phyloP scores from a whole-genome alignment of 2,797 vertebrate species.

The Ataeniobius toweri region DNA sequence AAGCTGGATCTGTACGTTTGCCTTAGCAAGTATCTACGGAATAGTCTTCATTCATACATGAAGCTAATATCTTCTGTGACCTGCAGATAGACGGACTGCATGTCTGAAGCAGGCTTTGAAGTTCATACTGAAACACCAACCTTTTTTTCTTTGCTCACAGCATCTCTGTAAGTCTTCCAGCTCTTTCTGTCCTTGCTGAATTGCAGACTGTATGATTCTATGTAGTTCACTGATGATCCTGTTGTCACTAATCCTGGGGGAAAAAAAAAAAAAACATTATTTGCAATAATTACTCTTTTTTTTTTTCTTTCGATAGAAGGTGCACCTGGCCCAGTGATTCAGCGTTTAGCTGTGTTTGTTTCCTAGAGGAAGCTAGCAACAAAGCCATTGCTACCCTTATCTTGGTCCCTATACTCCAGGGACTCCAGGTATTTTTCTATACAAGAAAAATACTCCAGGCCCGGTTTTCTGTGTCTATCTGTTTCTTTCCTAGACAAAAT shows the following conservation, averaged over 20 bases:
- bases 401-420: too few relatives aligned
- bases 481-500: neutral
- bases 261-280: neutral
- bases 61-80: neutral
- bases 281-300: neutral
- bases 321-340: neutral
- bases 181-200: conserved; percentile 85
- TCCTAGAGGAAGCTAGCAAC: too few relatives aligned
- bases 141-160: conserved; percentile 80
- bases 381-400: too few relatives aligned
- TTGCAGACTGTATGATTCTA: conserved; percentile 77
- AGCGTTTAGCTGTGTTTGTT: too few relatives aligned
- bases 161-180: conserved; percentile 84
- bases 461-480: too few relatives aligned
- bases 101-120: neutral
- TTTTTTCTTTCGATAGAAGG: neutral
- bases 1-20: neutral
- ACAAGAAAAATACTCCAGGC: too few relatives aligned
- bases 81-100: neutral
- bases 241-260: conserved; percentile 82
- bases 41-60: neutral
- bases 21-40: neutral
- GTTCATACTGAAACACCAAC: conserved; percentile 53
- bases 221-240: conserved; percentile 77
- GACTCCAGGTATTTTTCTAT: too few relatives aligned